phyloP scores from a whole-genome alignment of 2,113 vertebrate species.

The Himantopus leucocephalus region DNA sequence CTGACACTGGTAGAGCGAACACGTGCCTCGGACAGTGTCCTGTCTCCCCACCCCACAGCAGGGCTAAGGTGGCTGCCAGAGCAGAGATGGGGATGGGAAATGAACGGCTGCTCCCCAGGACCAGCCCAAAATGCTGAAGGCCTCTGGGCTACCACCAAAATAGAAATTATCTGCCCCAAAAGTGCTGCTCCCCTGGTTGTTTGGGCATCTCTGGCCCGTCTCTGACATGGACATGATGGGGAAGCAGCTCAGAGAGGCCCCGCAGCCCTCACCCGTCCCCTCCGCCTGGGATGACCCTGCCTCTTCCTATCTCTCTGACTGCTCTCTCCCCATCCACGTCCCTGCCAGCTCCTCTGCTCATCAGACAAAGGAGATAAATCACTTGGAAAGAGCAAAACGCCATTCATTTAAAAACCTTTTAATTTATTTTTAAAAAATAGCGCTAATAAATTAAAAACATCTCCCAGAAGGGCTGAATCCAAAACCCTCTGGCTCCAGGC shows the following conservation, averaged over 20 bases:
- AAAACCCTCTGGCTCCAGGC: conserved; percentile 35
- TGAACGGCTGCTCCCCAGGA: background rate
- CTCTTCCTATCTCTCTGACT: background rate
- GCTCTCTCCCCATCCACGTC: background rate
- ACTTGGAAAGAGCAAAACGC: conserved; percentile 25
- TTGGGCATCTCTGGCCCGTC: background rate
- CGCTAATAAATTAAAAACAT: conserved; percentile 37
- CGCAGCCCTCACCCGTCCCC: rapidly evolving
- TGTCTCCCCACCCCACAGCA: background rate
- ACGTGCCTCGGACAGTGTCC: rapidly evolving
- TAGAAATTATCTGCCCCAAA: background rate
- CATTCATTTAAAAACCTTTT: conserved; percentile 7
- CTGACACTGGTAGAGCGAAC: background rate
- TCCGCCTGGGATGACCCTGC: background rate
- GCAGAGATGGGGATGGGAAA: background rate
- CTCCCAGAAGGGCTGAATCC: conserved; percentile 24
- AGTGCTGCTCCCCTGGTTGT: background rate
- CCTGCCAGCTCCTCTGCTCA: background rate
- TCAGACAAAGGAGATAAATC: conserved; percentile 47
- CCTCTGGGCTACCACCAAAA: background rate
- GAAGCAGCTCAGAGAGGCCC: background rate
- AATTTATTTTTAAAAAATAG: background rate
- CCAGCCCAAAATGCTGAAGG: background rate
- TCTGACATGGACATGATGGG: rapidly evolving
- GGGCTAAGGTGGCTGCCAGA: background rate